Evolutionary conservation across 2,888 invertebrate genomes (phyloP), one percentile per base, ranked within the genome.

Genomic region (Euphydryas editha): DNA sequence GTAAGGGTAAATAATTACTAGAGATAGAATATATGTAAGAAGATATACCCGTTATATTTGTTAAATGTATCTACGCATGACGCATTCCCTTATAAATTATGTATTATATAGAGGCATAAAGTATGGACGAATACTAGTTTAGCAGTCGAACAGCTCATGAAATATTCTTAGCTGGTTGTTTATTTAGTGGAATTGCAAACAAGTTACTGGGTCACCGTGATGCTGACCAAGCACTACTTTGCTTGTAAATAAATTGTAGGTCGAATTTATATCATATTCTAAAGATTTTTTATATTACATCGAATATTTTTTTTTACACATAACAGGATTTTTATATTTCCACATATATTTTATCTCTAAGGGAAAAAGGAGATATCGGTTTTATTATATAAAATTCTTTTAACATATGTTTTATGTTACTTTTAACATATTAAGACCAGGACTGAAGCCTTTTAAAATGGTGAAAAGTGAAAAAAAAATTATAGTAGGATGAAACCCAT

Each of bases 91-190:
- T 0, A 21, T 62, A 62, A 68, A 68, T 65, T 21, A 59, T 68
- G 42, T 62, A 65, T 65, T 39, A 36, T 54, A 18, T 24, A 37
- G 42, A 44, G 42, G 37, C 61, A 69, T 65, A 67, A 69, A 75
- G 72, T 70, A 73, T 59, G 59, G 62, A 57, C 59, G 62, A 70
- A 65, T 59, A 60, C 57, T 69, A 72, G 70, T 72, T 75, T 71
- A 71, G 68, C 71, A 70, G 75, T 70, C 72, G 75, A 72, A 75
- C 68, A 68, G 66, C 71, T 75, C 73, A 75, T 80, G 75, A 76
- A 79, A 77, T 80, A 79, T 78, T 78, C 77, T 77, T 73, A 77
- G 70, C 69, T 74, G 70, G 73, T 76, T 78, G 78, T 78, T 80
- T 79, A 80, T 80, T 78, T 77, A 75, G 76, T 77, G 54, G 54